Evolutionary conservation across 2,888 invertebrate species (phyloP), one percentile per base, ranked within the genome.

Genomic region (Agonopterix arenella): DNA sequence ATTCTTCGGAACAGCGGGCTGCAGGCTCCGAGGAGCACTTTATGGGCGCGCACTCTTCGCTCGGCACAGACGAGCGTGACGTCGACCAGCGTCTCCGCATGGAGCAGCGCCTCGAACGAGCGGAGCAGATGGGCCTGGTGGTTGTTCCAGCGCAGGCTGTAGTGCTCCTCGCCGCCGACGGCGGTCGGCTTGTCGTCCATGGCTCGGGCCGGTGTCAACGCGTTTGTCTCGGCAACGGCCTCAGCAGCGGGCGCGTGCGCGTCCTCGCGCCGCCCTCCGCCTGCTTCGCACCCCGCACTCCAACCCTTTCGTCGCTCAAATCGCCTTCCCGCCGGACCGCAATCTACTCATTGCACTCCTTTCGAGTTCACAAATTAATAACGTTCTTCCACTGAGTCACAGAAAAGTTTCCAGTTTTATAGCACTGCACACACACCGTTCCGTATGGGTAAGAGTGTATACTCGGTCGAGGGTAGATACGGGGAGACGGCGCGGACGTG

Each of bases 101-200:
- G 95, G 56, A 97, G 91, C 55, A 97, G 91, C n/a, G 94, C 93
- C 73, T 96, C 97, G 85, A 97, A 97, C 48, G 97, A 94, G 68
- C 94, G 92, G 62, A 97, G 91, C 73, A 97, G 93, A 82, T 97
- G 96, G 63, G 93, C 93, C 80, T 96, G 96, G 90, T 97, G 97
- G 90, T 97, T 97, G 91, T 96, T 96, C 97, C 97, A 97, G 84
- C 96, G 93, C 72, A 97, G 91, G 76, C 96, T 96, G 88, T 96
- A 97, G 83, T 96, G 96, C 76, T 96, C 95, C 84, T 95, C 89
- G 46, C 76, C 73, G 70, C 70, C 74, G 66, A 70, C 75, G 73
- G 80, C 72, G 70, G 76, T 71, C 64, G 81, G 68, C 70, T 88
- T 88, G 76, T 85, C 85, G 84, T 84, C 88, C 88, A 89, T 89